phyloP scores from a whole-genome alignment of 2,797 vertebrate species.

The Acanthurus leucopareius region DNA sequence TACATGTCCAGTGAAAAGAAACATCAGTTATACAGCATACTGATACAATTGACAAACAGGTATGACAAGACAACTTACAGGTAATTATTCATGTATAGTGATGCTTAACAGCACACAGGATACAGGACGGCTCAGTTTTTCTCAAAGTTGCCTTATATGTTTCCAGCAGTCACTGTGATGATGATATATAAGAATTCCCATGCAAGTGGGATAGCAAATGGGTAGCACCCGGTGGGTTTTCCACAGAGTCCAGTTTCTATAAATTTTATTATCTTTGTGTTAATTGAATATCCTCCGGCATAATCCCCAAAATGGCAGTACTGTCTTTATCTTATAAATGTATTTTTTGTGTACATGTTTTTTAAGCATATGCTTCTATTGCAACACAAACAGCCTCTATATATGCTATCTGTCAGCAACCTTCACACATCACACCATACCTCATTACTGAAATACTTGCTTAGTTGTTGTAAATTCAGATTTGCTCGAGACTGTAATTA shows the following conservation, averaged over 20 bases:
- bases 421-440: background rate
- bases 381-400: background rate
- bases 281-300: background rate
- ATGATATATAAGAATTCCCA: no score
- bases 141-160: no score
- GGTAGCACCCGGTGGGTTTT: no score
- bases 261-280: no score
- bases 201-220: no score
- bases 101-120: background rate
- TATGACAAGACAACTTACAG: background rate
- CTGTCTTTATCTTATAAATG: background rate
- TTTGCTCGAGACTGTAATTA: background rate
- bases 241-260: background rate
- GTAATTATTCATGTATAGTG: background rate
- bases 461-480: conserved; percentile 2
- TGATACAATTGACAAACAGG: conserved; percentile 18
- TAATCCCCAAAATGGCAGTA: background rate
- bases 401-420: background rate
- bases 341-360: background rate
- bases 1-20: background rate
- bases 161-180: no score
- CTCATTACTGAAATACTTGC: background rate
- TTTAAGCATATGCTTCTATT: background rate
- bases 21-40: background rate
- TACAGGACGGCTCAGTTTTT: no score